These are phyloP conservation scores for Cynoglossus semilaevis DNA, from an alignment of 2,113 vertebrate species.

Conservation along the genomic window DNA sequence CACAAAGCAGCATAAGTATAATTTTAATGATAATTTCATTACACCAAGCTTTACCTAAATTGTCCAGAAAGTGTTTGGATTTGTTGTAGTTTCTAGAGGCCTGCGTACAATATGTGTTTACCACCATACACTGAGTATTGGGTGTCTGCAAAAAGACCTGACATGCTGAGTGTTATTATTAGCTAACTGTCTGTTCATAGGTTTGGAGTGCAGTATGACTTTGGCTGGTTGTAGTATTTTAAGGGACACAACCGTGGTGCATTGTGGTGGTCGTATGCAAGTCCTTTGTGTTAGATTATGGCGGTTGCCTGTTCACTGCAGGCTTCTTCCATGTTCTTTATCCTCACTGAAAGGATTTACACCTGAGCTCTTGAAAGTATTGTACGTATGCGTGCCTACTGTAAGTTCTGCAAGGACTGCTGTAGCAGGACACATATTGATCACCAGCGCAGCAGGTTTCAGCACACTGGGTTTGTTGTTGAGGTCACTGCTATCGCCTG, in stretches of 20 bases:
- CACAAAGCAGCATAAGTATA: too few relatives aligned
- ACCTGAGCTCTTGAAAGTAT: slow-evolving; percentile 47
- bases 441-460: slow-evolving; percentile 5
- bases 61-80: neutral
- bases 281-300: slow-evolving; percentile 28
- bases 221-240: neutral
- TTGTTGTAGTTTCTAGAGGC: neutral
- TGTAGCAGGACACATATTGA: slow-evolving; percentile 1
- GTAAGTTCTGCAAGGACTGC: slow-evolving; percentile 5
- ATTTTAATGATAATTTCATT: too few relatives aligned
- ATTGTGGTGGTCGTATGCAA: slow-evolving; percentile 35
- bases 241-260: slow-evolving; percentile 10
- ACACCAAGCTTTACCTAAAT: too few relatives aligned
- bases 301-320: slow-evolving; percentile 30
- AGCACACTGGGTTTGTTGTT: slow-evolving; percentile 44
- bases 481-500: slow-evolving; percentile 34
- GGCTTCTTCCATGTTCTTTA: slow-evolving; percentile 32
- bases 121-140: slow-evolving; percentile 18
- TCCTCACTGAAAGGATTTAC: slow-evolving; percentile 67
- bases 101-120: neutral
- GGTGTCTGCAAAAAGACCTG: slow-evolving; percentile 20
- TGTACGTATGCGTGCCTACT: slow-evolving; percentile 9
- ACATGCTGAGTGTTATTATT: slow-evolving; percentile 46
- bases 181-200: slow-evolving; percentile 43
- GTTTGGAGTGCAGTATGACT: slow-evolving; percentile 20